A percentile compares a stretch with the other conserved stretches of the same genome.
These are phyloP conservation scores for Larimichthys polyactis DNA, from an alignment of 2,113 vertebrate genomes.

Conservation along the genomic window DNA sequence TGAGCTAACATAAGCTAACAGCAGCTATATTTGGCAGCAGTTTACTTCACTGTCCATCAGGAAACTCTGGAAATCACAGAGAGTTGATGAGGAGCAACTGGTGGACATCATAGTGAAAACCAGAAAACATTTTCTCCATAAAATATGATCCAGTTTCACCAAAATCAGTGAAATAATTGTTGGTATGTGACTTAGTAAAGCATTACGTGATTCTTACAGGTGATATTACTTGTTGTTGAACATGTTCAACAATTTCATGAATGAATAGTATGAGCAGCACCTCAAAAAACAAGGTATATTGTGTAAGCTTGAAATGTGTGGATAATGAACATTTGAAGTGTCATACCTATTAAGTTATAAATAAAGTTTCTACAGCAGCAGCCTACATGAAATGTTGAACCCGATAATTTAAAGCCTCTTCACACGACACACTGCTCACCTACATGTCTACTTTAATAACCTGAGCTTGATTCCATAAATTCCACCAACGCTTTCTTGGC, in stretches of 20 bases:
- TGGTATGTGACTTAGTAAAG: too few species aligned
- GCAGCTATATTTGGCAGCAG: too few species aligned
- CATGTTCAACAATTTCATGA: neutral
- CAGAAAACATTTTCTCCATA: too few species aligned
- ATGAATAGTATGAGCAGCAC: neutral
- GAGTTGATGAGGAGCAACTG: too few species aligned
- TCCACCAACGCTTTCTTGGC: constrained; percentile 59
- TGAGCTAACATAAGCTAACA: too few species aligned
- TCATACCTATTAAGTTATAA: neutral
- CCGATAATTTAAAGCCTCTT: constrained; percentile 41
- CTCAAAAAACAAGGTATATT: neutral
- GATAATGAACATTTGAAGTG: neutral
- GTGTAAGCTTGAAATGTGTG: neutral
- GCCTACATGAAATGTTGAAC: constrained; percentile 25
- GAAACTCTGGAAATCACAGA: too few species aligned
- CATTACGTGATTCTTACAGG: too few species aligned
- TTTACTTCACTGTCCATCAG: too few species aligned
- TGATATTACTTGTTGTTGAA: too few species aligned
- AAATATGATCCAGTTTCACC: too few species aligned
- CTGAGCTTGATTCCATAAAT: constrained; percentile 44
- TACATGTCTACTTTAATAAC: constrained; percentile 52
- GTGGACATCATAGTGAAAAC: too few species aligned
- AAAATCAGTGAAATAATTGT: too few species aligned
- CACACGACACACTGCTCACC: constrained; percentile 45
- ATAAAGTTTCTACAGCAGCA: neutral